A percentile compares a stretch with the other conserved stretches of the same genome.
Conservation (phyloP, 2,888 invertebrate species). For the Halictus ligatus region DNA sequence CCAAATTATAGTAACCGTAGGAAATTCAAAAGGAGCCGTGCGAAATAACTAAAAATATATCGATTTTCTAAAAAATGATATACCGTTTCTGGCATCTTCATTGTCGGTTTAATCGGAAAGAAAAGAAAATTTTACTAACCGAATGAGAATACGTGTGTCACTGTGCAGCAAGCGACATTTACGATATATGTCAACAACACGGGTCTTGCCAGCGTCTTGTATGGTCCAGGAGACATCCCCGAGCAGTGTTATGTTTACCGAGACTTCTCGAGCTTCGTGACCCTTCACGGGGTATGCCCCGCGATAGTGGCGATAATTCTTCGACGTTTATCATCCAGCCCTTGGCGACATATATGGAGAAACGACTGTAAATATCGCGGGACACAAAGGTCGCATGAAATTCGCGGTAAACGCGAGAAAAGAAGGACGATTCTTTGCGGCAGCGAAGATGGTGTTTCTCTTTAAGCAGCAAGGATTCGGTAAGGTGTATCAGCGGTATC, state of each 20-base stretch:
- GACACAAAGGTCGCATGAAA: neutral
- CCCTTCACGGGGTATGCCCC: no score
- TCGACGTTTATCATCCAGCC: no score
- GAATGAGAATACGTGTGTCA: no score
- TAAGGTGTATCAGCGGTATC: slow-evolving; percentile 42
- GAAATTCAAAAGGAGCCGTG: neutral
- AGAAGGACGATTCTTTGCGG: neutral
- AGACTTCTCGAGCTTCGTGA: no score
- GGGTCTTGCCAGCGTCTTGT: no score
- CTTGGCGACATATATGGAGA: no score
- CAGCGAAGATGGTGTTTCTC: neutral
- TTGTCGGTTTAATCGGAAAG: neutral
- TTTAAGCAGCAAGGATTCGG: slow-evolving; percentile 30
- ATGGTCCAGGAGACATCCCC: no score
- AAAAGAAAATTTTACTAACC: no score
- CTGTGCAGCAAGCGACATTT: no score
- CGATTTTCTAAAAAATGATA: neutral
- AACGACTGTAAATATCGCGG: neutral
- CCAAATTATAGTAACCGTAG: neutral
- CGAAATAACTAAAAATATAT: neutral
- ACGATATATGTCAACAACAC: no score
- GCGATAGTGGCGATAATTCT: no score
- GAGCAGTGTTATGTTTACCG: no score
- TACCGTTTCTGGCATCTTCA: neutral
- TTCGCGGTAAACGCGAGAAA: neutral